Base-by-base conservation (phyloP, 2,797 vertebrate species). In the Anabas testudineus region DNA sequence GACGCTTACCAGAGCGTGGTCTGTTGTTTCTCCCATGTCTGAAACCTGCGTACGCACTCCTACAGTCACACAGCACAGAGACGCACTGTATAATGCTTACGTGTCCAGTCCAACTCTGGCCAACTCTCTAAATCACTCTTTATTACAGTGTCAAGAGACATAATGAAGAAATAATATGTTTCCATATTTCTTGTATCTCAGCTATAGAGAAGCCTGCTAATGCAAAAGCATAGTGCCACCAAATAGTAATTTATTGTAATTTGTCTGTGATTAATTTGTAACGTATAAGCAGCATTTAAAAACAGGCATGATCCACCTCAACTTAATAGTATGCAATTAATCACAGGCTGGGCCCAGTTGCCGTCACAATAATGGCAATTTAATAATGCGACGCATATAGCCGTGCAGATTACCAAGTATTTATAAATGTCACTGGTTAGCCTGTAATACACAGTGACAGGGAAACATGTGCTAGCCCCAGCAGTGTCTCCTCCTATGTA, bases 281-380 rank as follows among this genome's bases (percentile, higher is more conserved):
- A 78, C 58, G 56, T 81, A 80, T 89, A 90, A 86, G 73, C 64
- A 76, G 81, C 81, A 71, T 86, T 90, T 87, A 89, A 84, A 90
- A 87, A 90, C 80, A 81, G 78, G 41, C 83, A 63, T 76, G 75
- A 92, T 92, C 82, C 87, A 90, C 89, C 88, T 90, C 79, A 90
- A 83, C 76, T 79, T 92, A 92, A 90, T 90, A 81, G 83, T 77
- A 61, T 90, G 84, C 87, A 90, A 93, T 94, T 93, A 92, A 93
- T 94, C 92, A 93, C 79, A 66, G 71, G 71, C 73, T 62, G 61
- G 62, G 72, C 81, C 74, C 75, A 70, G 77, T 88, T 86, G 85
- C 82, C 72, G 73, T 86, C 82, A 88, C 88, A 92, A 90, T 93
- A 93, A 94, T 91, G 87, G 87, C 88, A 89, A 92, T 91, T 91